Evolutionary conservation across 2,113 vertebrate genomes (phyloP).

Genomic region (Hiodon alosoides): DNA sequence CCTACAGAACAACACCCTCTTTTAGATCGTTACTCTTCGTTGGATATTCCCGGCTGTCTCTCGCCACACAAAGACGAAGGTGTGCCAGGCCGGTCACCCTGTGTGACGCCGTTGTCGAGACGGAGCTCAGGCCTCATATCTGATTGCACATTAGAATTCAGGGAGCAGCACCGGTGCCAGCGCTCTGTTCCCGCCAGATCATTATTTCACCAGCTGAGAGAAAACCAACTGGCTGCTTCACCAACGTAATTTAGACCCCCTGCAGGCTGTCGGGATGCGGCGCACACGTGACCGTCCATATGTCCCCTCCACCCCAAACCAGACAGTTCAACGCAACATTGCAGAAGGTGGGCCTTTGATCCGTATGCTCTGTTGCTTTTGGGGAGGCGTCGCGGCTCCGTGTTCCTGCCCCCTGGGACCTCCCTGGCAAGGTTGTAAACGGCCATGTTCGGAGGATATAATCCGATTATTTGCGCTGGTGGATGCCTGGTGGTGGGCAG

Average conservation of each 20-base stretch:
- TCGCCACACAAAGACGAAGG: neutral
- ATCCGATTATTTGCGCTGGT: constrained; percentile 7
- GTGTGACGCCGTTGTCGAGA: neutral
- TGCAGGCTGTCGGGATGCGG: neutral
- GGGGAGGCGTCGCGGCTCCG: neutral
- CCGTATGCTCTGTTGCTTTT: neutral
- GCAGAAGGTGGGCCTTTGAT: neutral
- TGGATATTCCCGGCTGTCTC: neutral
- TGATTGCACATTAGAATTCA: constrained; percentile 12
- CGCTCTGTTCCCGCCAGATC: constrained; percentile 5
- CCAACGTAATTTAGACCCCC: neutral
- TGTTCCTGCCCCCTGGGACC: neutral
- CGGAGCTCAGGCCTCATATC: neutral
- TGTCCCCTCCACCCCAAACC: neutral
- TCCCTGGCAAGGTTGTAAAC: constrained; percentile 7
- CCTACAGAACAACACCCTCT: no score
- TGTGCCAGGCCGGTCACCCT: neutral
- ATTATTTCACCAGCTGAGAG: constrained; percentile 12
- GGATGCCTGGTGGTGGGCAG: neutral
- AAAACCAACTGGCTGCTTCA: neutral
- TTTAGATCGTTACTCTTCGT: neutral
- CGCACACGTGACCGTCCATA: neutral
- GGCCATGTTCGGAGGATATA: constrained; percentile 1
- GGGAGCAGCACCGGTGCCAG: neutral
- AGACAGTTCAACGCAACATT: neutral